Evolutionary conservation across 1,140 invertebrate genomes (phyloP), one percentile per base, ranked within the genome.

Genomic region (Neoseiulus cucumeris): DNA sequence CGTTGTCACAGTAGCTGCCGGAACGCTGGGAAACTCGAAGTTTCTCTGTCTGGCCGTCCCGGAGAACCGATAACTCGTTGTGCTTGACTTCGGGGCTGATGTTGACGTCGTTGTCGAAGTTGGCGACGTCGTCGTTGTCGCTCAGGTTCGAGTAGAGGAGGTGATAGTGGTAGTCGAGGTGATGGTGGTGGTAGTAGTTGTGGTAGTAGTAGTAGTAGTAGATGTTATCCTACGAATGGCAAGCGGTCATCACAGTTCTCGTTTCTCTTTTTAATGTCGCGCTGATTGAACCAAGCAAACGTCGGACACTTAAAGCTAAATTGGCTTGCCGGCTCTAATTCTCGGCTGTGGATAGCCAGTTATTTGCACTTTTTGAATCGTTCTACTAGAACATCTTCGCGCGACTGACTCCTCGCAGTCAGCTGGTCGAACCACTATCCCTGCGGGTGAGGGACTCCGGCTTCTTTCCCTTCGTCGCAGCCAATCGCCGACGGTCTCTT

Each of bases 341-440:
- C 33, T 59, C 22, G 51, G 25, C 51, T 25, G 51, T 25, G 25
- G 1, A 20, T 59, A 47, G 28, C 45, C 28, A 22, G 28, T 20
- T 47, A 59, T 59, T 59, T 59, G 14, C 51, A 59, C 51, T 59
- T 59, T 25, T 33, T 29, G 51, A 25, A 29, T 25, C 51, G 14
- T 33, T 59, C 51, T 25, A 59, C 51, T 29, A 25, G 51, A 59
- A 59, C 51, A 59, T 59, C 51, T 59, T 59, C 33, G 51, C 51
- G 33, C 33, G 33, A 59, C 25, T 33, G 25, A 33, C 25, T 33
- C 51, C 33, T 33, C 25, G 14, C 51, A 59, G 22, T 59, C 51
- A 59, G 51, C 51, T 59, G 51, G 25, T 59, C 51, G 51, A 59
- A 59, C 51, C 25, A 59, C 51, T 59, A 59, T 59, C 51, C 51